Evolutionary conservation across 2,888 invertebrate genomes (phyloP).

Genomic region (Vesta saturnalis): DNA sequence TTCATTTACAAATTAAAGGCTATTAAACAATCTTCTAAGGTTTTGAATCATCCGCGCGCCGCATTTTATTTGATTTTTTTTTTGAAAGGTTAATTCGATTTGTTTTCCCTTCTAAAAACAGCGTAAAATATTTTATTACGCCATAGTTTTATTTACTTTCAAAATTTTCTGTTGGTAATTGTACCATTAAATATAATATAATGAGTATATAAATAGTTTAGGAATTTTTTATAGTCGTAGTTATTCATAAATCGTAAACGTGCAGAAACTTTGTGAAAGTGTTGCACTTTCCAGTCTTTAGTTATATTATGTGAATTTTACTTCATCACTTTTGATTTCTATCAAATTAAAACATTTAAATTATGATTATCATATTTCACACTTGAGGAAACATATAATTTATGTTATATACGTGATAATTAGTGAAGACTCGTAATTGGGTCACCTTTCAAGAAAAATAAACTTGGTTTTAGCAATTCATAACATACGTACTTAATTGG

Average conservation of each 20-base stretch:
- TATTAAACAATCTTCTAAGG: neutral
- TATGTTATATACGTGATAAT: no score
- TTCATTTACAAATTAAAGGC: neutral
- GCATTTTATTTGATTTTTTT: neutral
- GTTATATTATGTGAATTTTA: neutral
- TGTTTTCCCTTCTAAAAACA: neutral
- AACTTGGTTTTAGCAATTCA: no score
- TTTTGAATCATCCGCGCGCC: neutral
- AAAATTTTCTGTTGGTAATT: neutral
- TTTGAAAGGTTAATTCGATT: neutral
- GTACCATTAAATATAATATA: neutral
- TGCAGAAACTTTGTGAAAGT: conserved; percentile 1
- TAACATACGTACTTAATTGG: no score
- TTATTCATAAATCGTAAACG: neutral
- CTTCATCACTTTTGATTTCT: neutral
- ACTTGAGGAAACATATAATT: no score
- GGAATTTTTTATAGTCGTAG: neutral
- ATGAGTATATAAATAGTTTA: neutral
- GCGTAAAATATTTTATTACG: neutral
- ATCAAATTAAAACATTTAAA: no score
- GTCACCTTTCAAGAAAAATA: no score
- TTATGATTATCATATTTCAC: no score
- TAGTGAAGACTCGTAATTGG: no score
- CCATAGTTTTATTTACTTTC: neutral
- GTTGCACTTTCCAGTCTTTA: neutral